These are phyloP conservation scores for Muscicapa striata DNA, from an alignment of 2,797 vertebrate species.

Conservation along the genomic window DNA sequence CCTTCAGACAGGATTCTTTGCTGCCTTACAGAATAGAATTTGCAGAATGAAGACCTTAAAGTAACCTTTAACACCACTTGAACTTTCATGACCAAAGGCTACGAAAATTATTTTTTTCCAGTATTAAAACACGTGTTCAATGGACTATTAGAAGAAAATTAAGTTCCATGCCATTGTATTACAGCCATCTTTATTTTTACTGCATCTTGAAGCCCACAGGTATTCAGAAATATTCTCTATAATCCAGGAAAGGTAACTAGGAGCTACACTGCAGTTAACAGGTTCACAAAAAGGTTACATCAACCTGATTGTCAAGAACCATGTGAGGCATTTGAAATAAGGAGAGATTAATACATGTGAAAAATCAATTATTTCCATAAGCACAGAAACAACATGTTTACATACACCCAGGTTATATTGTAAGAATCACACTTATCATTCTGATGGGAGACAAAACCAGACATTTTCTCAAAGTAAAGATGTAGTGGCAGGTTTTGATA, in stretches of 20 bases:
- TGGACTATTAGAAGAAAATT: conserved; percentile 37
- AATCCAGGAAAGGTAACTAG: neutral
- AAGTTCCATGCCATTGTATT: neutral
- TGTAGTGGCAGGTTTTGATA: neutral
- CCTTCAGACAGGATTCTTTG: neutral
- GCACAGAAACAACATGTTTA: neutral
- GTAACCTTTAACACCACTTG: conserved; percentile 27
- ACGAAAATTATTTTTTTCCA: neutral
- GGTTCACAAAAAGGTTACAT: conserved; percentile 27
- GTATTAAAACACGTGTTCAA: neutral
- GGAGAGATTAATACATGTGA: conserved; percentile 8
- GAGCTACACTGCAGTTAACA: conserved; percentile 5
- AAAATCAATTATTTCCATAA: conserved; percentile 1
- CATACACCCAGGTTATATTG: neutral
- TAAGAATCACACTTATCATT: neutral
- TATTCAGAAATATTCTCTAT: neutral
- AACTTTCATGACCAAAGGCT: neutral
- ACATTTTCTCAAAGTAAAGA: neutral
- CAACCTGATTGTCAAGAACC: conserved; percentile 13
- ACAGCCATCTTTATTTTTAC: conserved; percentile 21
- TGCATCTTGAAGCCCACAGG: conserved; percentile 5
- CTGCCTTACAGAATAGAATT: neutral
- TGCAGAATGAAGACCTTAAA: conserved; percentile 22
- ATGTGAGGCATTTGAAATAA: neutral
- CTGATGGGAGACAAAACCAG: neutral